Base-by-base conservation (phyloP, 35 echinoderm and acorn worm species). In the Patiria miniata region DNA sequence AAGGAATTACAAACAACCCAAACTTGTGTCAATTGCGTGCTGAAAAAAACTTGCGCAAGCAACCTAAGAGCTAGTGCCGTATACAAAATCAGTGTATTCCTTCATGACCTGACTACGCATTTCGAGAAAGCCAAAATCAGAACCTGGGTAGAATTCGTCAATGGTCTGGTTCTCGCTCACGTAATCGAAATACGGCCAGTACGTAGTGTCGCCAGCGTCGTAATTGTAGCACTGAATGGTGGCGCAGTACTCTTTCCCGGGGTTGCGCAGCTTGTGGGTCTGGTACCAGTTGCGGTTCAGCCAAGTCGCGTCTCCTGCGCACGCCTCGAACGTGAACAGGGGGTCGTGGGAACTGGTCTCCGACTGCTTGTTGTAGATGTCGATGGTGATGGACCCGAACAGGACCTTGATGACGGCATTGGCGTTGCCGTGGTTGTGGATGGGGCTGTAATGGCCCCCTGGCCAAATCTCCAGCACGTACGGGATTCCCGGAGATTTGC, bases 151-250 rank as follows among this genome's bases (percentile, higher is more conserved):
- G 29, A 89, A 89, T 36, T 89, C 40, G 16, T 81, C 79, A 17
- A 82, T 82, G 7, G 54, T 55, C 12, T 82, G 28, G 7, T 44
- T 36, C 6, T 40, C 56, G 22, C 47, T 39, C 19, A 89, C 51
- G 26, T 82, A 89, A 32, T 89, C 87, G 60, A 89, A 88, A 77
- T 80, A 80, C 7, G 50, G 86, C 86, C 86, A 88, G 22, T 88
- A 30, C 30, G 36, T 58, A 36, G 32, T 50, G 36, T 88, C 86
- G 17, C 39, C 79, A 7, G 68, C 51, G 12, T 51, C 86, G 34
- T 88, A 88, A 21, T 61, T 77, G 57, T 88, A 88, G 73, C 86
- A 88, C 37, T 88, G 86, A 59, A 88, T 88, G 33, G 86, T 88
- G n/a, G 86, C 86, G 52, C 86, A 88, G 33, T 40, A 88, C n/a